Base-by-base conservation (phyloP, 2,113 vertebrate genomes). In the Charadrius vociferus region DNA sequence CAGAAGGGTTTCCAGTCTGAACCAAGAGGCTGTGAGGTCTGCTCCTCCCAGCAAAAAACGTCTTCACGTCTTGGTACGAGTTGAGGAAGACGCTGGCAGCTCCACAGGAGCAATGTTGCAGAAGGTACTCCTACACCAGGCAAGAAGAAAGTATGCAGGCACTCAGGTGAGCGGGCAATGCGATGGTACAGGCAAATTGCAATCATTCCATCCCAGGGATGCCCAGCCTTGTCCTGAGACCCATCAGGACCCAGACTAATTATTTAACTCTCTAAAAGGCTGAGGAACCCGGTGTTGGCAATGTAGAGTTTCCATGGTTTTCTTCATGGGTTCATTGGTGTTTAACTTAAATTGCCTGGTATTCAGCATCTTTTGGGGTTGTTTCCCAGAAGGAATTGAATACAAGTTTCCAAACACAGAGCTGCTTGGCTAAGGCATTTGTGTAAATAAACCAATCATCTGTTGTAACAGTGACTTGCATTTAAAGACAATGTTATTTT, bases 31-130 rank as follows among this genome's bases (percentile, higher is more conserved):
- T 98, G 65, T 97, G 96, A 59, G 96, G 98, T 63, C 98, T 98
- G 91, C 92, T 98, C 62, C 97, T 98, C 47, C 95, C 96, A 79
- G 86, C 14, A 77, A 96, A 97, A 81, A 67, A 87, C 3, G 80
- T 98, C 91, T 98, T 98, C 34, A 81, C 9, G 3, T 99, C 98
- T 94, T 98, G 98, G 92, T 98, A 97, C 2, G 98, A 98, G 73
- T 53, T 95, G 77, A 97, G 73, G 80, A 98, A 94, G 86, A 99
- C 19, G 7, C 70, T 97, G 77, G 98, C 98, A 70, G 98, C 98
- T 67, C 99, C 98, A 97, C 99, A 99, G 95, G 97, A 98, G 95
- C 99, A 99, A 56, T 98, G 98, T 77, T 99, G 98, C 86, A 94
- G 93, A 96, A 99, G 93, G 61, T 98, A 98, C 82, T 99, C 99